A percentile compares a stretch with the other conserved stretches of the same genome.
Evolutionary conservation across 1,140 invertebrate species (phyloP).

Genomic region (Listronotus oregonensis): DNA sequence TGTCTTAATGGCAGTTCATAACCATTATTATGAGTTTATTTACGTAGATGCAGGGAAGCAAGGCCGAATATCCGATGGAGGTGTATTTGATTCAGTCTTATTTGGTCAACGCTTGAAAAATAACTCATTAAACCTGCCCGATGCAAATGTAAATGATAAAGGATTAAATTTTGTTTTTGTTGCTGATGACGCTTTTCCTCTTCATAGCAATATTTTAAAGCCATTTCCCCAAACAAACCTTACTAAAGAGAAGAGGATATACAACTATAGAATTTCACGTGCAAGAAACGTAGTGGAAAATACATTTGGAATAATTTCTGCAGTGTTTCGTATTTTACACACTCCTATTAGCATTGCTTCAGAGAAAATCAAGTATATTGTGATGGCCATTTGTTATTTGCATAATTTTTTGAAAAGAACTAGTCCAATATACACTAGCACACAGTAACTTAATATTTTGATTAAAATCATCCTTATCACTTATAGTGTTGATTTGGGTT

Average conservation of each 20-base stretch:
- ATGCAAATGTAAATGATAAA: slow-evolving; percentile 4
- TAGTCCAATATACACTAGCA: too few species aligned
- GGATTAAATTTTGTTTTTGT: slow-evolving; percentile 18
- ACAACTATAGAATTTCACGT: slow-evolving; percentile 7
- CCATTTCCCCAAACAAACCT: slow-evolving; percentile 11
- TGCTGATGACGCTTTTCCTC: too few species aligned
- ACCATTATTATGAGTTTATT: slow-evolving; percentile 59
- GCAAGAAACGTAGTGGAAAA: slow-evolving; percentile 10
- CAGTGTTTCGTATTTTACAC: slow-evolving; percentile 7
- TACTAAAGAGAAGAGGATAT: slow-evolving; percentile 4
- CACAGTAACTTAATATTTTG: too few species aligned
- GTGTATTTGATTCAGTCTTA: slow-evolving; percentile 43
- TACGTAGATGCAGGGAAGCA: too few species aligned
- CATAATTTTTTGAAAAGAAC: too few species aligned
- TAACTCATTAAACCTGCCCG: slow-evolving; percentile 4
- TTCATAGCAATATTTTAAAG: slow-evolving; percentile 13
- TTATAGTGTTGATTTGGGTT: too few species aligned
- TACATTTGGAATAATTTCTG: neutral
- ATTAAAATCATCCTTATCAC: too few species aligned
- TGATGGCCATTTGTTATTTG: too few species aligned
- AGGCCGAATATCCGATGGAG: slow-evolving; percentile 55
- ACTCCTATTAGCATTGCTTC: slow-evolving; percentile 1
- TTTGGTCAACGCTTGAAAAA: slow-evolving; percentile 9
- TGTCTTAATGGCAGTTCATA: slow-evolving; percentile 59
- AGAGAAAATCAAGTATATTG: too few species aligned